Conservation (phyloP, 2,113 vertebrate genomes). For the Hippocampus guttulatus region DNA sequence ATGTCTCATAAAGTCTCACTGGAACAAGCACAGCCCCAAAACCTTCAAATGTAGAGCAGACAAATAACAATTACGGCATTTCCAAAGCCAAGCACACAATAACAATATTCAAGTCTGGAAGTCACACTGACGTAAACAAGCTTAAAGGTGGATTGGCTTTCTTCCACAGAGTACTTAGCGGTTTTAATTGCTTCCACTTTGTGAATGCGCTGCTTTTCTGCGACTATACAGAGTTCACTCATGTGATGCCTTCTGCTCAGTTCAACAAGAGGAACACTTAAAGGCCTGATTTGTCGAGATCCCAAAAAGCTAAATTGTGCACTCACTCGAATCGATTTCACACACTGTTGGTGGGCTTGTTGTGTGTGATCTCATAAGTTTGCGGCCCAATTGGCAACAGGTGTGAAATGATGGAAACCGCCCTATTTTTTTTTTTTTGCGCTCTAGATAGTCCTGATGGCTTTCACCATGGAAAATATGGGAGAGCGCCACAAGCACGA, state of each 20-base stretch:
- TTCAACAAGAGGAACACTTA: constrained; percentile 31
- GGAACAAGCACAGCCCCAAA: constrained; percentile 64
- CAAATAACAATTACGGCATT: constrained; percentile 51
- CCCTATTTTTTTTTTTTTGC: background rate
- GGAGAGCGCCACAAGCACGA: background rate
- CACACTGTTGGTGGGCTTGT: background rate
- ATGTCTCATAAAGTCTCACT: constrained; percentile 68
- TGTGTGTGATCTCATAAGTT: background rate
- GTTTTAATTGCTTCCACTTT: constrained; percentile 24
- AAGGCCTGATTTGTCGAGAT: background rate
- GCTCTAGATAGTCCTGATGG: background rate
- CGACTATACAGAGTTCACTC: constrained; percentile 19
- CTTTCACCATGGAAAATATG: background rate
- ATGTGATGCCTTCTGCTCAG: constrained; percentile 42
- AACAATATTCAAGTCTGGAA: constrained; percentile 42
- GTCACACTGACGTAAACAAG: constrained; percentile 36
- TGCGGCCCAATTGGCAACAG: background rate
- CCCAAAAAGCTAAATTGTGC: background rate
- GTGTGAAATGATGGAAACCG: background rate
- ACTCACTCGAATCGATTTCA: background rate
- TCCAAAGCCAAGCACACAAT: constrained; percentile 42
- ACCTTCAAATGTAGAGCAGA: constrained; percentile 53
- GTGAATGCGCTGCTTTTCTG: constrained; percentile 29
- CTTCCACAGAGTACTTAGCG: constrained; percentile 7
- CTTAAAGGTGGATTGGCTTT: constrained; percentile 30